Conservation (phyloP, 2,888 invertebrate genomes). For the Aproaerema taeniolella region DNA sequence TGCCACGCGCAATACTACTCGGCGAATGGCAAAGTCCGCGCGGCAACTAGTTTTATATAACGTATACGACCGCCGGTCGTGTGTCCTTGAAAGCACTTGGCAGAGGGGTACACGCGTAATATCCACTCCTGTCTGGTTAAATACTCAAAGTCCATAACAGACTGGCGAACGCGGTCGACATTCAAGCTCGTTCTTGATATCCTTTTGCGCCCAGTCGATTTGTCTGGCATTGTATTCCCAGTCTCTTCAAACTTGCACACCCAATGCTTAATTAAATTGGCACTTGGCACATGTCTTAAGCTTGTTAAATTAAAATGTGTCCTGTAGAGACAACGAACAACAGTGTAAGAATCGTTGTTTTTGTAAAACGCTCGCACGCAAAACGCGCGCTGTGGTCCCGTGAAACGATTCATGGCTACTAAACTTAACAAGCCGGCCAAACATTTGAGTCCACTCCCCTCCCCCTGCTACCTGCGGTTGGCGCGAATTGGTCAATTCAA, state of each 20-base stretch:
- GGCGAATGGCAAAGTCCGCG: too few relatives aligned
- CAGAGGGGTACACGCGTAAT: too few relatives aligned
- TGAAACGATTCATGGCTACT: slow-evolving; percentile 19
- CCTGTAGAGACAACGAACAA: slow-evolving; percentile 19
- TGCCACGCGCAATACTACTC: too few relatives aligned
- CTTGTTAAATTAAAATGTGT: slow-evolving; percentile 20
- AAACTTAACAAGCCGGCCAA: slow-evolving; percentile 17
- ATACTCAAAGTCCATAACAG: slow-evolving; percentile 21
- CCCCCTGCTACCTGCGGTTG: slow-evolving; percentile 15
- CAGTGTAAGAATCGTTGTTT: slow-evolving; percentile 19
- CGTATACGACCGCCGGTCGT: too few relatives aligned
- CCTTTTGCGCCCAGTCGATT: slow-evolving; percentile 24
- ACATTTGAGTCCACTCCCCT: slow-evolving; percentile 14
- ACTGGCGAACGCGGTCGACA: slow-evolving; percentile 26
- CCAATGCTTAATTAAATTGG: slow-evolving; percentile 26
- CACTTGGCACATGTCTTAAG: slow-evolving; percentile 18
- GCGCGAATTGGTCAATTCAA: too few relatives aligned
- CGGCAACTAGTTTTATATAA: too few relatives aligned
- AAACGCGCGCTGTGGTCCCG: slow-evolving; percentile 22
- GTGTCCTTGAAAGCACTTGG: too few relatives aligned
- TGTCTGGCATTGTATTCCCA: slow-evolving; percentile 25
- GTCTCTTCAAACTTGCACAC: slow-evolving; percentile 27
- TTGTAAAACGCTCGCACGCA: slow-evolving; percentile 19
- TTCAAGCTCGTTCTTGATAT: slow-evolving; percentile 26
- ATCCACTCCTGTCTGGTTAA: too few relatives aligned